Evolutionary conservation across 1,140 invertebrate genomes (phyloP).

Genomic region (Pteromalus puparum): DNA sequence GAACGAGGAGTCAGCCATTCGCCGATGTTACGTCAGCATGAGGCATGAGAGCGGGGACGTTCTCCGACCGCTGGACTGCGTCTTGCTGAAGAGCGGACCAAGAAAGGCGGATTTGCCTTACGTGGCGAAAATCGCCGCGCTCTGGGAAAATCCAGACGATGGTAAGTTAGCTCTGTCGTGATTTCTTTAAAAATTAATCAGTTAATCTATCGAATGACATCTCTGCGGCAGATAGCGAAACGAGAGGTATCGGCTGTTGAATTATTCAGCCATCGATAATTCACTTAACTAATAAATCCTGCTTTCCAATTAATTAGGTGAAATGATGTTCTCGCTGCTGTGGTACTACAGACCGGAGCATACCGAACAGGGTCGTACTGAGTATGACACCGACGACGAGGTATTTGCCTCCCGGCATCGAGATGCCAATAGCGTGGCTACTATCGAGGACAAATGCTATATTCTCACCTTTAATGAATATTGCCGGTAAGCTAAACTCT

Average conservation of each 20-base stretch:
- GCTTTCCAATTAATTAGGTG: slow-evolving; percentile 78
- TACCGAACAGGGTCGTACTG: slow-evolving; percentile 89
- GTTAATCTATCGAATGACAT: too few species aligned
- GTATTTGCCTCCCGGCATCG: slow-evolving; percentile 96
- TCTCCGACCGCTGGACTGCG: slow-evolving; percentile 91
- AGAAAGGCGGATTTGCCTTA: slow-evolving; percentile 92
- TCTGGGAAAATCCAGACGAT: slow-evolving; percentile 96
- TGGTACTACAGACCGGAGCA: slow-evolving; percentile 99
- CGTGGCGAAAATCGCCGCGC: slow-evolving; percentile 93
- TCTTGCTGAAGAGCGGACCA: slow-evolving; percentile 88
- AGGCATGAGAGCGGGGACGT: slow-evolving; percentile 90
- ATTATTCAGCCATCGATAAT: not conserved
- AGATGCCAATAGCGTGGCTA: slow-evolving; percentile 96
- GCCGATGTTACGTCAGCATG: slow-evolving; percentile 93
- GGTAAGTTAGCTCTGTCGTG: slow-evolving; percentile 75
- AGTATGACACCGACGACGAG: slow-evolving; percentile 89
- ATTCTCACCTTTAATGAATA: slow-evolving; percentile 98
- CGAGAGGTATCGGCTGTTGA: not conserved
- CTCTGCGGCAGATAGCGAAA: not conserved
- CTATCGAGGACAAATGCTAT: slow-evolving; percentile 98
- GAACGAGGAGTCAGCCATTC: slow-evolving; percentile 87
- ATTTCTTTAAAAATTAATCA: too few species aligned
- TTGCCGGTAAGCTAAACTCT: slow-evolving; percentile 84
- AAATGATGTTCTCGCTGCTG: slow-evolving; percentile 97
- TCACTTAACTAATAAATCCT: slow-evolving; percentile 9